These are phyloP conservation scores for Empis stercorea DNA, from an alignment of 2,888 invertebrate species.

Conservation along the genomic window DNA sequence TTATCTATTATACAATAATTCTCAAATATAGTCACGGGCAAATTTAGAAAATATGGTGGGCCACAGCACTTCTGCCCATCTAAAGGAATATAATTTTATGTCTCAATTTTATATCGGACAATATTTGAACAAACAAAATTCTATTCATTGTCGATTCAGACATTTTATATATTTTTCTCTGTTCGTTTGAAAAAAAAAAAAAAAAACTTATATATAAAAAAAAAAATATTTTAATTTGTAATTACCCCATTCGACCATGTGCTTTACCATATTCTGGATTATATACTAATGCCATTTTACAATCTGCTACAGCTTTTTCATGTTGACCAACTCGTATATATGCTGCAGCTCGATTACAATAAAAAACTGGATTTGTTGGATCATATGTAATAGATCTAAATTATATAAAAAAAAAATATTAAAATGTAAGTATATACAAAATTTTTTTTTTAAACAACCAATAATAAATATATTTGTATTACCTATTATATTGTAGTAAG, in stretches of 20 bases:
- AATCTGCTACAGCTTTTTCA: slow-evolving; percentile 76
- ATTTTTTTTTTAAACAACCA: no score
- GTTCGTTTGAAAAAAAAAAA: no score
- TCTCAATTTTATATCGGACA: no score
- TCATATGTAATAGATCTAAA: slow-evolving; percentile 77
- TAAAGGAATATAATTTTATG: no score
- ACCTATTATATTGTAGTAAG: slow-evolving; percentile 57
- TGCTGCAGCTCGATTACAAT: slow-evolving; percentile 94
- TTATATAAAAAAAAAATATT: slow-evolving; percentile 12
- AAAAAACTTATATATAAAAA: slow-evolving; percentile 1
- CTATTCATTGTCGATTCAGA: no score
- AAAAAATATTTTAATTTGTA: background rate
- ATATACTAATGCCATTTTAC: slow-evolving; percentile 73
- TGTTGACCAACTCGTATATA: slow-evolving; percentile 80
- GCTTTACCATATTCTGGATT: slow-evolving; percentile 92
- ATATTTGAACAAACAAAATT: no score
- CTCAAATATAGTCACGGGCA: no score
- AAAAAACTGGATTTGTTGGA: slow-evolving; percentile 83
- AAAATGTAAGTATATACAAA: background rate
- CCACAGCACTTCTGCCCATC: no score
- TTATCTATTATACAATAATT: no score
- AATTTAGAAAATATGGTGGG: no score
- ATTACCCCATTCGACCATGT: slow-evolving; percentile 71
- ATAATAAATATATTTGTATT: background rate
- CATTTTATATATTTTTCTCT: no score